Percentiles rank a stretch among this genome's conserved stretches.
Evolutionary conservation across 2,113 vertebrate genomes (phyloP).

Genomic region (Pristiophorus japonicus): DNA sequence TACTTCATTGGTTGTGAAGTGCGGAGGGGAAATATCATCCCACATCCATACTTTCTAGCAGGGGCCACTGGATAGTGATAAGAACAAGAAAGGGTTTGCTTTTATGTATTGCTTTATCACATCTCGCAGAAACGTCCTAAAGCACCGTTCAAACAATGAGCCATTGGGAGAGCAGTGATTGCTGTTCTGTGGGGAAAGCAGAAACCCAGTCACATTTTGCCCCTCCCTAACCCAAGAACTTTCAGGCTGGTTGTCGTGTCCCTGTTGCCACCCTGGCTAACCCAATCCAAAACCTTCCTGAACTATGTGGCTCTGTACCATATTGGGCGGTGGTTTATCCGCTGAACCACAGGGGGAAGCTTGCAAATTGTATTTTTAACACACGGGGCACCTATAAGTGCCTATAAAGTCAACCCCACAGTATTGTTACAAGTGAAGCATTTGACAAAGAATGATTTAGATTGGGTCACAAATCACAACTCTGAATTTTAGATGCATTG

Average conservation of each 20-base stretch:
- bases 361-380: not conserved
- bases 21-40: not conserved
- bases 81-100: not conserved
- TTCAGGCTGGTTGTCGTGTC: not conserved
- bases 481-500: not conserved
- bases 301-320: not conserved
- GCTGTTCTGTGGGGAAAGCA: not conserved
- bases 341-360: not conserved
- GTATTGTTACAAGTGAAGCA: not conserved
- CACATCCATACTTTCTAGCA: not conserved
- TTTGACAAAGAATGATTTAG: not conserved
- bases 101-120: not conserved
- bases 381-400: too few relatives aligned
- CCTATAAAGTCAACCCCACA: not conserved
- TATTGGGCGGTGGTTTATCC: too few relatives aligned
- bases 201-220: not conserved
- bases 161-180: not conserved
- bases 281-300: not conserved
- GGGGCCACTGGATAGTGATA: not conserved
- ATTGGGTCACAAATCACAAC: not conserved
- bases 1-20: not conserved
- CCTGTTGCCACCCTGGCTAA: not conserved
- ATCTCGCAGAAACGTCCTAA: not conserved
- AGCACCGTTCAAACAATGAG: not conserved
- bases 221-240: not conserved